Evolutionary conservation across 2,888 invertebrate genomes (phyloP), one percentile per base, ranked within the genome.

Genomic region (Rhamnusium bicolor): DNA sequence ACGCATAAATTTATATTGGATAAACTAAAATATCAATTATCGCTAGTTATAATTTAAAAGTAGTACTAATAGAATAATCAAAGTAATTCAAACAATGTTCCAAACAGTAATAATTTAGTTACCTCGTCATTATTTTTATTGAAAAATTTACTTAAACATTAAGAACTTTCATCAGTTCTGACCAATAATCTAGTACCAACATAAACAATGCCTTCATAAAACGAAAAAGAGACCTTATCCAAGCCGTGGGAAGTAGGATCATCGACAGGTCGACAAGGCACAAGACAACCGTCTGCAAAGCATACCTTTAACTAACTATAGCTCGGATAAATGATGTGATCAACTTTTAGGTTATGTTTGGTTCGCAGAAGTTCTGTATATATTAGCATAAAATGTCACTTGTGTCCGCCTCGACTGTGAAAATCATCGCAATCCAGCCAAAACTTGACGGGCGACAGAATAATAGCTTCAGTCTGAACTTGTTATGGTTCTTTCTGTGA

Each of bases 371-470:
- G 19, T 51, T 51, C 51, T 51, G 18, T 51, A 16, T 51, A 51
- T 12, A 51, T 51, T 51, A 51, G 51, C 51, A 51, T 51, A 51
- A 19, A 51, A 51, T 51, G 51, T 51, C 51, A 19, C 51, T 19
- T 16, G 51, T 19, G 51, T 27, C 56, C 27, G 53, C 27, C 56
- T 56, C 56, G 24, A 12, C 56, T 16, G 56, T 29, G 56, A 56
- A 56, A 56, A 29, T 56, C 56, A 56, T 56, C 24, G 56, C 56
- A 56, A 16, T 29, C 27, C 56, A 14, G 16, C 56, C 16, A 4
- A 56, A 56, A 56, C 14, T 56, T 56, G 56, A 27, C 56, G 54
- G 54, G 24, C 14, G 54, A 54, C 56, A 27, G 56, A 29, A 56
- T 27, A 56, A 56, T 29, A 56, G 56, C 56, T 29, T 56, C 56